Conservation (phyloP, 2,113 vertebrate species). For the Archocentrus centrarchus region DNA sequence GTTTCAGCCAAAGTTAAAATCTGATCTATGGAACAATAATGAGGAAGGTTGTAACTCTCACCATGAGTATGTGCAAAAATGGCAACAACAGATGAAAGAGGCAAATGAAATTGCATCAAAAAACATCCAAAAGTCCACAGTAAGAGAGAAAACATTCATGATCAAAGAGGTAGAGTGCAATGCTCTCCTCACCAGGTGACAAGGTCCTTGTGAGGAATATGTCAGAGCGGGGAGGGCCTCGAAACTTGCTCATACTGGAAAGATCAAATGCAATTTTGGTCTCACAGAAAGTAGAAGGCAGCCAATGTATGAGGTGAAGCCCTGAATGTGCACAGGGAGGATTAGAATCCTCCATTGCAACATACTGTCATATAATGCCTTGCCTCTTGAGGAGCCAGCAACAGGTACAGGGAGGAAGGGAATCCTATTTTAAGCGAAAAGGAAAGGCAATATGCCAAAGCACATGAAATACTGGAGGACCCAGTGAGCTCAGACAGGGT, state of each 20-base stretch:
- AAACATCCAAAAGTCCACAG: background rate
- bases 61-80: background rate
- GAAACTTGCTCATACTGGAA: conserved; percentile 17
- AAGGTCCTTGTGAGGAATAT: background rate
- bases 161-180: background rate
- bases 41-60: background rate
- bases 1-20: background rate
- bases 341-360: conserved; percentile 16
- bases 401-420: background rate
- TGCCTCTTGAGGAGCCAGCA: background rate
- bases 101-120: background rate
- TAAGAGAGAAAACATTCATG: conserved; percentile 28
- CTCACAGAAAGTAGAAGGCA: background rate
- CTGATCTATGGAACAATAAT: background rate
- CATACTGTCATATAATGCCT: background rate
- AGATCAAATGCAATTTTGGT: background rate
- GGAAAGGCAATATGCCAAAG: background rate
- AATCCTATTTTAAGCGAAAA: background rate
- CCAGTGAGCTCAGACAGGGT: background rate
- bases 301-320: background rate
- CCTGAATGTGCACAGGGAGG: background rate
- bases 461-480: background rate
- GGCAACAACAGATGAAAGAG: background rate
- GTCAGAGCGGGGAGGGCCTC: conserved; percentile 4
- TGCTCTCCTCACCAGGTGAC: background rate